phyloP scores from a whole-genome alignment of 1,140 invertebrate genomes.

The Cotesia typhae region DNA sequence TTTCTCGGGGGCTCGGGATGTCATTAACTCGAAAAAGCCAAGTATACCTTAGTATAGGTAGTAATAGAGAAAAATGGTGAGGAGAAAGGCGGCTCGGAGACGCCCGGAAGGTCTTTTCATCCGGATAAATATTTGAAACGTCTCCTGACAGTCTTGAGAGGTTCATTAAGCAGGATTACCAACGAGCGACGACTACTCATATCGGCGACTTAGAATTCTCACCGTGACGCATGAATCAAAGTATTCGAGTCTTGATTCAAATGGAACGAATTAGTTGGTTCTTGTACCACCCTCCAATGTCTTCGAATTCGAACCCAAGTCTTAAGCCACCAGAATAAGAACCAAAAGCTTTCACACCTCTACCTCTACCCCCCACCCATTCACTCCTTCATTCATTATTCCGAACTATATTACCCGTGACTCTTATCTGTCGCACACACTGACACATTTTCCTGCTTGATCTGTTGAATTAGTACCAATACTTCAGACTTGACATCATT shows the following conservation, averaged over 20 bases:
- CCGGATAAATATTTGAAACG: conserved; percentile 42
- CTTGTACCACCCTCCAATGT: background rate
- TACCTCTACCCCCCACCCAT: no score
- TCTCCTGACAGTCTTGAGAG: conserved; percentile 42
- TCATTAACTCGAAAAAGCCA: conserved; percentile 36
- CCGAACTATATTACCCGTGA: no score
- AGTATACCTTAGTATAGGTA: no score
- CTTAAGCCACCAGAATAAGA: no score
- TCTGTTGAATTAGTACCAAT: no score
- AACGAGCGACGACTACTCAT: conserved; percentile 32
- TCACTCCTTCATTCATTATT: no score
- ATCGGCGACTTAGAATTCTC: conserved; percentile 42
- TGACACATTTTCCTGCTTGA: no score
- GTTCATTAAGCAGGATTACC: conserved; percentile 46
- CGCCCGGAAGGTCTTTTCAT: conserved; percentile 36
- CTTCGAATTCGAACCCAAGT: background rate
- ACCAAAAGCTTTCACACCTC: no score
- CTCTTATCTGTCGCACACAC: no score
- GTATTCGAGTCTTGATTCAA: conserved; percentile 37
- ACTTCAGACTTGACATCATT: no score
- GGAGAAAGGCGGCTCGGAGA: conserved; percentile 24
- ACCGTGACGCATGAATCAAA: conserved; percentile 37
- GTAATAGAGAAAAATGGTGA: background rate
- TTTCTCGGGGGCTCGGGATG: conserved; percentile 31
- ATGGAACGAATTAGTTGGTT: conserved; percentile 41